These are phyloP conservation scores for Prietella phreatophila DNA, from an alignment of 2,113 vertebrate species.

Conservation along the genomic window DNA sequence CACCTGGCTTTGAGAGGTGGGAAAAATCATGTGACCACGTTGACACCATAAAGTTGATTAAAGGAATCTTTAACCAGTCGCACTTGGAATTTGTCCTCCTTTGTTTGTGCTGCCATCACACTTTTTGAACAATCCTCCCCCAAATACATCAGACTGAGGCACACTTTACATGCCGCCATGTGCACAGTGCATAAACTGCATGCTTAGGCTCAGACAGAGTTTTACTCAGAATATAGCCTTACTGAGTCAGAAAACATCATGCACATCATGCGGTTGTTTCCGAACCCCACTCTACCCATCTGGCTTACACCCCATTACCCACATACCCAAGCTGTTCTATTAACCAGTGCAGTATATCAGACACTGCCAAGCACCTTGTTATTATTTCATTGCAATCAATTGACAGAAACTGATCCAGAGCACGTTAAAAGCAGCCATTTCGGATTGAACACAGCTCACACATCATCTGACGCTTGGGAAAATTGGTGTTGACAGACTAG, in stretches of 20 bases:
- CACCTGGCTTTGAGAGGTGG: not conserved
- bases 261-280: not conserved
- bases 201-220: not conserved
- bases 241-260: not conserved
- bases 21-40: not conserved
- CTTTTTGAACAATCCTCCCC: not conserved
- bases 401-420: conserved; percentile 42
- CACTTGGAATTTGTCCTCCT: not conserved
- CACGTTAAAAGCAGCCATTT: conserved; percentile 46
- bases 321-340: conserved; percentile 32
- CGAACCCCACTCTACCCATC: not conserved
- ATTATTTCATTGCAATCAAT: conserved; percentile 46
- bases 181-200: not conserved
- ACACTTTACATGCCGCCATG: not conserved
- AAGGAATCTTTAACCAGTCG: not conserved
- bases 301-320: conserved; percentile 41
- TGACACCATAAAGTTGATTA: not conserved
- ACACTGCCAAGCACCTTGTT: conserved; percentile 24
- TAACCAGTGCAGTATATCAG: conserved; percentile 26
- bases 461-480: conserved; percentile 24
- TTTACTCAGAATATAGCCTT: not conserved
- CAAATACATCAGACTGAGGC: not conserved
- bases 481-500: conserved; percentile 69
- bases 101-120: not conserved
- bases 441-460: not conserved